Evolutionary conservation across 2,113 vertebrate genomes (phyloP).

Genomic region (Oceanodroma tethys): DNA sequence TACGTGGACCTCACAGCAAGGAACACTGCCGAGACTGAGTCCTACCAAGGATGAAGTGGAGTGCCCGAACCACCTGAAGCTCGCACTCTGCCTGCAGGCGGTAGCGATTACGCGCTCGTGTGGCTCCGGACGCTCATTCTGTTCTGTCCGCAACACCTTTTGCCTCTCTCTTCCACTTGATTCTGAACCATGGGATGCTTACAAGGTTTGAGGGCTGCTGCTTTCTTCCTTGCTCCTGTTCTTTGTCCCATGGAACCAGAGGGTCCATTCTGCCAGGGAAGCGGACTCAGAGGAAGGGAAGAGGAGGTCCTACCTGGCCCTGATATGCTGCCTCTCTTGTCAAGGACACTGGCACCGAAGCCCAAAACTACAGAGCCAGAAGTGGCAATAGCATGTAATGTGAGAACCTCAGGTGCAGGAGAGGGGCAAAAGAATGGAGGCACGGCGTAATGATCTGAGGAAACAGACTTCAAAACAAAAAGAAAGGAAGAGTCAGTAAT

Average conservation of each 20-base stretch:
- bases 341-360: background rate
- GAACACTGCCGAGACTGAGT: background rate
- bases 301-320: background rate
- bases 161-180: too few relatives aligned
- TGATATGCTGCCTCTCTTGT: background rate
- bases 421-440: background rate
- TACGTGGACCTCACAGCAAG: background rate
- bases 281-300: background rate
- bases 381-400: background rate
- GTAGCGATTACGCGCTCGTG: accelerated
- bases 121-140: accelerated
- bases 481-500: background rate
- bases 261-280: accelerated
- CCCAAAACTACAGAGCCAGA: background rate
- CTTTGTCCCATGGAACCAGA: background rate
- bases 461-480: background rate
- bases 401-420: background rate
- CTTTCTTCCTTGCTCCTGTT: background rate
- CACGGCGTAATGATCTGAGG: background rate
- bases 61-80: background rate
- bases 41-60: background rate
- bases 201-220: background rate
- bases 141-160: background rate
- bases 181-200: background rate
- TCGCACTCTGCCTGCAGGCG: background rate